A percentile compares a stretch with the other conserved stretches of the same genome.
phyloP scores from a whole-genome alignment of 2,113 vertebrate genomes.

The Semicossyphus pulcher region DNA sequence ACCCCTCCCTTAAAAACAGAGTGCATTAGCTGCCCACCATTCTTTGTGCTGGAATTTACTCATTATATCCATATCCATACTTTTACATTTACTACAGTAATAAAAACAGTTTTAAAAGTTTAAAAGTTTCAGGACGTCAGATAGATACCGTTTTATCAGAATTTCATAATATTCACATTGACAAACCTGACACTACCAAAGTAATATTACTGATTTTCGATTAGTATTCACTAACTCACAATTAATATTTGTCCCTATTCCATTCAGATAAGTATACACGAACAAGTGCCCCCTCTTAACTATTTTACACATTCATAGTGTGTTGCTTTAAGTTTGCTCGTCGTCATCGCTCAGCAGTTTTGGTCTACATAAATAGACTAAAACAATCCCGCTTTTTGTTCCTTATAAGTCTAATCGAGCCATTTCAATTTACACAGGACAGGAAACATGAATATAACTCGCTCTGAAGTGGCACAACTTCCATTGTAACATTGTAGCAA shows the following conservation, averaged over 20 bases:
- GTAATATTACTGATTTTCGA: too few species aligned
- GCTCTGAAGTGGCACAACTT: constrained; percentile 12
- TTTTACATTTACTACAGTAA: too few species aligned
- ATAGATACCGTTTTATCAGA: not conserved
- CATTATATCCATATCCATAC: not conserved
- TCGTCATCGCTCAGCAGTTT: not conserved
- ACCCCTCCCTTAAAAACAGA: constrained; percentile 43
- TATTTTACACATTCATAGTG: not conserved
- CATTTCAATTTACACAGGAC: not conserved
- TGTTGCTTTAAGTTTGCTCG: constrained; percentile 9
- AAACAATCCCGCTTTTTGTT: not conserved
- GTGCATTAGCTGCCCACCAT: constrained; percentile 32
- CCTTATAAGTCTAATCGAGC: not conserved
- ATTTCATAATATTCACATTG: too few species aligned
- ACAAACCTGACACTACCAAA: too few species aligned
- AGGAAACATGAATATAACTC: not conserved
- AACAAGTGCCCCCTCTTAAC: not conserved
- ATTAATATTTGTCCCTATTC: too few species aligned
- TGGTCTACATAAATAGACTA: constrained; percentile 5
- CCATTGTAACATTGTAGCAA: too few species aligned
- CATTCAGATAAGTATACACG: too few species aligned
- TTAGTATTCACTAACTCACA: too few species aligned
- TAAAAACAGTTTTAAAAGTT: too few species aligned
- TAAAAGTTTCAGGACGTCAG: not conserved
- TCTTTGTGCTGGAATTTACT: constrained; percentile 16